phyloP scores from a whole-genome alignment of 2,888 invertebrate species.

The Lithophane socia region DNA sequence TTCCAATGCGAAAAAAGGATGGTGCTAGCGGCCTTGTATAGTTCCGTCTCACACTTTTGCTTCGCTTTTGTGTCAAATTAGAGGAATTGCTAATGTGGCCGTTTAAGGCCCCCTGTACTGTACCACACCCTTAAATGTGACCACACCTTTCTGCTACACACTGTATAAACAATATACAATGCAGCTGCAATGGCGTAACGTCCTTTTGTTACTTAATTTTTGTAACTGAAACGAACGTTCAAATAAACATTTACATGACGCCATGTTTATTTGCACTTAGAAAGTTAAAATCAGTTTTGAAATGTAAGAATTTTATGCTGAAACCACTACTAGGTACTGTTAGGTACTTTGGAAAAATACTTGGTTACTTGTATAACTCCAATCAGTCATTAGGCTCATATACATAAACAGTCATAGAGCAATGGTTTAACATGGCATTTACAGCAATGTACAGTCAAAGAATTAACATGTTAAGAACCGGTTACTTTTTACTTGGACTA shows the following conservation, averaged over 20 bases:
- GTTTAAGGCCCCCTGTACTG: too few relatives aligned
- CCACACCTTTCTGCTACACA: too few relatives aligned
- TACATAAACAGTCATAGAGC: too few relatives aligned
- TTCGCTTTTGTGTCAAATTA: too few relatives aligned
- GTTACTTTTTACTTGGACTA: neutral
- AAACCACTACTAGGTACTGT: neutral
- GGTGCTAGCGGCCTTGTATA: too few relatives aligned
- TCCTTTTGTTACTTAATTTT: neutral
- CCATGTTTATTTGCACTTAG: neutral
- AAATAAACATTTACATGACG: neutral
- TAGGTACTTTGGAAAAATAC: neutral
- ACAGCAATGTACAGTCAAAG: neutral
- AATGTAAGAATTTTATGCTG: neutral
- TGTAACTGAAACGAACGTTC: neutral
- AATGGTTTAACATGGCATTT: neutral
- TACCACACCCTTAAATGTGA: too few relatives aligned
- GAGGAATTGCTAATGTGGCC: too few relatives aligned
- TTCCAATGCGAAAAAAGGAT: too few relatives aligned
- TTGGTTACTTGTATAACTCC: neutral
- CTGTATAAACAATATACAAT: constrained; percentile 12
- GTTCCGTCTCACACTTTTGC: too few relatives aligned
- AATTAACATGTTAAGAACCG: neutral
- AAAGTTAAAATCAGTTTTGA: neutral
- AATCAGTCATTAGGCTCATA: too few relatives aligned
- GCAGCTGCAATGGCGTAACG: neutral